A percentile compares a stretch with the other conserved stretches of the same genome.
Evolutionary conservation across 2,113 vertebrate species (phyloP).

Genomic region (Myxocyprinus asiaticus): DNA sequence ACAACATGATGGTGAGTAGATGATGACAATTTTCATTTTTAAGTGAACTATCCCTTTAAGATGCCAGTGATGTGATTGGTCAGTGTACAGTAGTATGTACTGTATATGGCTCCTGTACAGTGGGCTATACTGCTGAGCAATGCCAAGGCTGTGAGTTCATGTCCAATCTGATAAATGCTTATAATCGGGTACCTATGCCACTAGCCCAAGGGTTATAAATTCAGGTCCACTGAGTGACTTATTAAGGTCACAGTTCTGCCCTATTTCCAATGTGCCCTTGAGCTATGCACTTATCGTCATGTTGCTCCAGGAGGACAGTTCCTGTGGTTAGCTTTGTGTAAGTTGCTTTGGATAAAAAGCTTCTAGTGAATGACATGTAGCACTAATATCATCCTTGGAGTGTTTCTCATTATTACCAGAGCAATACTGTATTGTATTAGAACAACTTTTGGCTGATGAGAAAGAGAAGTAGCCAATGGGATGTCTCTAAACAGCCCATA

Average conservation of each 20-base stretch:
- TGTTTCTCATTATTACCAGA: conserved; percentile 16
- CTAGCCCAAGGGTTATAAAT: conserved; percentile 21
- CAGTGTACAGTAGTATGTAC: background rate
- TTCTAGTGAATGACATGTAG: conserved; percentile 24
- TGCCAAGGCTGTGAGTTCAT: background rate
- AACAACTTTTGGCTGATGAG: conserved; percentile 7
- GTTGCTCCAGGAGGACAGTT: background rate
- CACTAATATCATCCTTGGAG: conserved; percentile 11
- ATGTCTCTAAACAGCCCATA: conserved; percentile 1
- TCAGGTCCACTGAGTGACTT: background rate
- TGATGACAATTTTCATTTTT: no score
- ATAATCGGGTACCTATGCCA: conserved; percentile 1
- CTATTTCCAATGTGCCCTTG: background rate
- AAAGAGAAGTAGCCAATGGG: background rate
- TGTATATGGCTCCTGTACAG: background rate
- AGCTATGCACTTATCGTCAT: background rate
- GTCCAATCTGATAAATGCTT: background rate
- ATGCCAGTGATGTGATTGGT: background rate
- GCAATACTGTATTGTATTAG: background rate
- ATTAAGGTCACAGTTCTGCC: background rate
- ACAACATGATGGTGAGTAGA: no score
- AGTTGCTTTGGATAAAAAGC: background rate
- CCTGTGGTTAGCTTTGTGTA: background rate
- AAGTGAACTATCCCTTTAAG: background rate
- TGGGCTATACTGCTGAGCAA: background rate